Conservation (phyloP, 1,140 invertebrate genomes). For the Heliconius himera region DNA sequence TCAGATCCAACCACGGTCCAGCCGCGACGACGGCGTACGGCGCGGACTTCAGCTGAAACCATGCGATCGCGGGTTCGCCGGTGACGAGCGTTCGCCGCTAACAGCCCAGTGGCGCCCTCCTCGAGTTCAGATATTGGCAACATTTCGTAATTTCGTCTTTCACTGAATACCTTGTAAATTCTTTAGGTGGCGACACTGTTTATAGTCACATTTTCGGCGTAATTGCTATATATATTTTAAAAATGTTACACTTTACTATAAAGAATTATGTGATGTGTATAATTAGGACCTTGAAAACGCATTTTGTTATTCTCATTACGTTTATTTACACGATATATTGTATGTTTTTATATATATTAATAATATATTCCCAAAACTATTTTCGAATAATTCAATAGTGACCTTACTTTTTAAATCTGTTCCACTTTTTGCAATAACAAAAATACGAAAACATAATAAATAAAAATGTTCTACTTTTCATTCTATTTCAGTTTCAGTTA, state of each 20-base stretch:
- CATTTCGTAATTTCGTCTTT: slow-evolving; percentile 50
- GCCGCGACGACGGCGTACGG: slow-evolving; percentile 68
- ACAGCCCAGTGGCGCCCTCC: slow-evolving; percentile 62
- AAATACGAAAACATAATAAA: not conserved
- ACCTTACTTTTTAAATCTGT: not conserved
- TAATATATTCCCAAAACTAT: not conserved
- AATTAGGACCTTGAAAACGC: slow-evolving; percentile 1
- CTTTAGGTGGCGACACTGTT: slow-evolving; percentile 55
- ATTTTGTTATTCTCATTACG: not conserved
- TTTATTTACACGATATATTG: not conserved
- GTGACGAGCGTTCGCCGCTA: slow-evolving; percentile 58
- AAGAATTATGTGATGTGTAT: not conserved
- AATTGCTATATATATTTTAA: not conserved
- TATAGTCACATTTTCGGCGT: not conserved
- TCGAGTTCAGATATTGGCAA: slow-evolving; percentile 71
- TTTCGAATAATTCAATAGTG: not conserved
- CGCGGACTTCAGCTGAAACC: slow-evolving; percentile 72
- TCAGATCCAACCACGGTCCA: slow-evolving; percentile 78
- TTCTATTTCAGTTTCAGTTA: slow-evolving; percentile 11
- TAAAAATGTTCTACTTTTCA: slow-evolving; percentile 17
- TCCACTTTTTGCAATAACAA: not conserved
- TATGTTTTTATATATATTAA: no score
- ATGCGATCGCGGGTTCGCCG: slow-evolving; percentile 66
- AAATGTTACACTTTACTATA: not conserved
- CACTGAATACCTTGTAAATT: slow-evolving; percentile 23